phyloP scores from a whole-genome alignment of 2,113 vertebrate species.

The Dasypus novemcinctus region DNA sequence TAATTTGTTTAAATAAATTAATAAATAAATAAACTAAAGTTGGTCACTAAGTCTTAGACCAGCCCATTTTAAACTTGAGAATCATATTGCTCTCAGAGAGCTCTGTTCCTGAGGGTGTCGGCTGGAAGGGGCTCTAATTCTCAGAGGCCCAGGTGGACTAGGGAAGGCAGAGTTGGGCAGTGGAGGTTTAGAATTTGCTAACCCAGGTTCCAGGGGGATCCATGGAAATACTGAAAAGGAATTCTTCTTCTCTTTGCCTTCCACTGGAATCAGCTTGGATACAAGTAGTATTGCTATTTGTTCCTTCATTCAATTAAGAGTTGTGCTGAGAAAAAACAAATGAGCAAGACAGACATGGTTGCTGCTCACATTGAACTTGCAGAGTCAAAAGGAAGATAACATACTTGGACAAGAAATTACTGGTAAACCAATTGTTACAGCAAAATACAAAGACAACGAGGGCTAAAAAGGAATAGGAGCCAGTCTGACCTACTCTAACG shows the following conservation, averaged over 20 bases:
- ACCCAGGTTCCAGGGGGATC: not conserved
- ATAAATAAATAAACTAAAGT: not conserved
- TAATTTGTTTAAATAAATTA: too few species aligned
- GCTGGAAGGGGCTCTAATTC: not conserved
- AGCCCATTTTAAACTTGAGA: not conserved
- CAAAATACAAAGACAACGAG: not conserved
- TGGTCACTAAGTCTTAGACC: too few species aligned
- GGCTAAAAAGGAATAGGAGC: not conserved
- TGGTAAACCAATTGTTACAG: not conserved
- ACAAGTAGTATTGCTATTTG: not conserved
- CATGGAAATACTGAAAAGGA: not conserved
- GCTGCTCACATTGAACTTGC: not conserved
- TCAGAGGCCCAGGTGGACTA: rapidly evolving
- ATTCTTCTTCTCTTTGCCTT: not conserved
- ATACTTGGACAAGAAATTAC: not conserved
- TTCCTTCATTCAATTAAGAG: not conserved
- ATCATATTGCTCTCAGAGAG: not conserved
- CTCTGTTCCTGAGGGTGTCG: not conserved
- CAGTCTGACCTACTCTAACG: rapidly evolving
- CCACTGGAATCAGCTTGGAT: not conserved
- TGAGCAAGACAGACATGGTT: not conserved
- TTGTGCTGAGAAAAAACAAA: not conserved
- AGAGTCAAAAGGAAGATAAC: not conserved
- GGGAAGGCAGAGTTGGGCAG: not conserved
- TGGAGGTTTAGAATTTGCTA: rapidly evolving